Percentiles rank a stretch among this genome's conserved stretches.
phyloP scores from a whole-genome alignment of 1,140 invertebrate genomes.

The Drosophila grimshawi region DNA sequence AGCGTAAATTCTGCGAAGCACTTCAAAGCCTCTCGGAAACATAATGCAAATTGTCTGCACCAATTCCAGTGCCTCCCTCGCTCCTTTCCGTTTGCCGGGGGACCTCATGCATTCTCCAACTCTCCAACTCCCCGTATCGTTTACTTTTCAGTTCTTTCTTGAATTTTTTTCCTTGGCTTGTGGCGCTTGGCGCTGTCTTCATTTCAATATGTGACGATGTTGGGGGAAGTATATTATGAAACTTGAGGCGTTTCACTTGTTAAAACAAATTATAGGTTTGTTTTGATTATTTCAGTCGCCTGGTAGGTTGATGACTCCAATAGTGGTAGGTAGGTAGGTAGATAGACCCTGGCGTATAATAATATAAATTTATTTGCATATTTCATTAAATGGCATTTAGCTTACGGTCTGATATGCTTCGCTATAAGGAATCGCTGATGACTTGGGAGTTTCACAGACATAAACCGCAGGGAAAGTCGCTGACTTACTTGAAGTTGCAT shows the following conservation, averaged over 20 bases:
- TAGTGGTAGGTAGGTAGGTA: conserved; percentile 11
- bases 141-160: neutral
- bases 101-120: conserved; percentile 1
- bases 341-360: conserved; percentile 61
- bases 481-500: neutral
- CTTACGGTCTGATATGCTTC: conserved; percentile 11
- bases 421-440: conserved; percentile 10
- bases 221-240: conserved; percentile 60
- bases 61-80: conserved; percentile 21
- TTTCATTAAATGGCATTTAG: conserved; percentile 50
- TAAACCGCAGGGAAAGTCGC: neutral
- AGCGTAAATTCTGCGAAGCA: conserved; percentile 42
- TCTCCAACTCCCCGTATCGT: neutral
- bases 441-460: conserved; percentile 14
- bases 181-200: conserved; percentile 58
- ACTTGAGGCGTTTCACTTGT: conserved; percentile 76
- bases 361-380: conserved; percentile 73
- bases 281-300: conserved; percentile 67
- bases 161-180: conserved; percentile 7
- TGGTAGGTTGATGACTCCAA: conserved; percentile 10
- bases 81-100: conserved; percentile 1
- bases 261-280: conserved; percentile 80
- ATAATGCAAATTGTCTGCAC: conserved; percentile 68
- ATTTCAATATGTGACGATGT: conserved; percentile 47
- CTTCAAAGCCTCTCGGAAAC: conserved; percentile 53